phyloP scores from a whole-genome alignment of 2,797 vertebrate genomes.

The Lates japonicus region DNA sequence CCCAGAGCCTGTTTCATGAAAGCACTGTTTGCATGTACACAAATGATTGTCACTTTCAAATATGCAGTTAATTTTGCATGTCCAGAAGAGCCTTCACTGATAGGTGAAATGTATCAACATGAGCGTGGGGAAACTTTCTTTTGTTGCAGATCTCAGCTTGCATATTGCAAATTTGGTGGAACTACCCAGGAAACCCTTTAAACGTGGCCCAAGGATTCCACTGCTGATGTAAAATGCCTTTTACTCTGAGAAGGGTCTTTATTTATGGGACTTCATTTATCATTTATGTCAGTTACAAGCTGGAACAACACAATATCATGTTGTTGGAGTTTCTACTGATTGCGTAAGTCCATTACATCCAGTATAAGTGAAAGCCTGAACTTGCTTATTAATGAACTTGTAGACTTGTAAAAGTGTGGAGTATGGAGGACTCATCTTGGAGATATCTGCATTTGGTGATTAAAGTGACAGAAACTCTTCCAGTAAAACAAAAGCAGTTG shows the following conservation, averaged over 20 bases:
- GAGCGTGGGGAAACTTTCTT: neutral
- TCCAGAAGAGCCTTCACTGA: too few species aligned
- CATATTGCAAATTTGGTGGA: neutral
- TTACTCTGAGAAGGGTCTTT: neutral
- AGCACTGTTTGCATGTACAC: too few species aligned
- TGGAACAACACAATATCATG: neutral
- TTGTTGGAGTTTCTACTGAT: neutral
- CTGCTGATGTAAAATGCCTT: neutral
- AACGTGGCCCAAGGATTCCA: neutral
- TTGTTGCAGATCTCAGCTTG: neutral
- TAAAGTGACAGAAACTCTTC: neutral
- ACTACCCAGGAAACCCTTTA: neutral
- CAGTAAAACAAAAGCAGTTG: slow-evolving; percentile 11
- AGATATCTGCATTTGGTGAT: neutral
- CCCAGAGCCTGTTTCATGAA: too few species aligned
- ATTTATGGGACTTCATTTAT: neutral
- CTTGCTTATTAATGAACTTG: neutral
- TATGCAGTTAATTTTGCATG: too few species aligned
- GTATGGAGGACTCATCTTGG: neutral
- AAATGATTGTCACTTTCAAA: too few species aligned
- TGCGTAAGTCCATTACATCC: neutral
- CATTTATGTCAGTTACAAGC: neutral
- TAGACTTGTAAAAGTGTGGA: neutral
- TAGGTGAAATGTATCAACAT: neutral
- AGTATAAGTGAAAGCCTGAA: neutral